Percentiles rank a stretch among this genome's conserved stretches.
Conservation (phyloP, 2,113 vertebrate species). For the Nettapus auritus region DNA sequence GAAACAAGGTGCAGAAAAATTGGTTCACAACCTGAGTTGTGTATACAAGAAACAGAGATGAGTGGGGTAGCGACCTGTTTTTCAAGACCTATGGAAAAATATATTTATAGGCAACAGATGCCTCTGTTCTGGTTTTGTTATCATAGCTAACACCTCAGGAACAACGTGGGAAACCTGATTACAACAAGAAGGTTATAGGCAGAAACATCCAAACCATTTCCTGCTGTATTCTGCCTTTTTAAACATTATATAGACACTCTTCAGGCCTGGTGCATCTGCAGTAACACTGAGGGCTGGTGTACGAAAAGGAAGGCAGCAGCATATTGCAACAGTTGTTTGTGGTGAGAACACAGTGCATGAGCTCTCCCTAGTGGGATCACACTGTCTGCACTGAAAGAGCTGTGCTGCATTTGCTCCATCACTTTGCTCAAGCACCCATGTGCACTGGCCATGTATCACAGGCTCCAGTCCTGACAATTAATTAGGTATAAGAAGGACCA, state of each 20-base stretch:
- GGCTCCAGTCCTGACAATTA: background rate
- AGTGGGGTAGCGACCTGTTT: background rate
- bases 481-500: background rate
- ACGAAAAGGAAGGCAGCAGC: background rate
- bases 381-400: background rate
- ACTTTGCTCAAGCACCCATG: background rate
- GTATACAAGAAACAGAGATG: background rate
- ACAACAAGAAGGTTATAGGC: background rate
- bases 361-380: conserved; percentile 41
- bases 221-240: background rate
- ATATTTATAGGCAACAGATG: background rate
- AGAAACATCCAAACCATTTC: background rate
- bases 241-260: background rate
- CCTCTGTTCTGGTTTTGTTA: background rate
- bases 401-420: background rate
- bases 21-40: fast-evolving
- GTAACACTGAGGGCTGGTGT: fast-evolving
- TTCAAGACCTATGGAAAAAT: background rate
- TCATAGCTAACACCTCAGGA: background rate
- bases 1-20: background rate
- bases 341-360: background rate
- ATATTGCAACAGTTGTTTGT: background rate
- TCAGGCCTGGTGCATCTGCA: background rate
- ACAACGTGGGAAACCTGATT: background rate
- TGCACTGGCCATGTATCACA: too few species aligned